phyloP scores from a whole-genome alignment of 2,888 invertebrate species.

The Omphaloscelis lunosa region DNA sequence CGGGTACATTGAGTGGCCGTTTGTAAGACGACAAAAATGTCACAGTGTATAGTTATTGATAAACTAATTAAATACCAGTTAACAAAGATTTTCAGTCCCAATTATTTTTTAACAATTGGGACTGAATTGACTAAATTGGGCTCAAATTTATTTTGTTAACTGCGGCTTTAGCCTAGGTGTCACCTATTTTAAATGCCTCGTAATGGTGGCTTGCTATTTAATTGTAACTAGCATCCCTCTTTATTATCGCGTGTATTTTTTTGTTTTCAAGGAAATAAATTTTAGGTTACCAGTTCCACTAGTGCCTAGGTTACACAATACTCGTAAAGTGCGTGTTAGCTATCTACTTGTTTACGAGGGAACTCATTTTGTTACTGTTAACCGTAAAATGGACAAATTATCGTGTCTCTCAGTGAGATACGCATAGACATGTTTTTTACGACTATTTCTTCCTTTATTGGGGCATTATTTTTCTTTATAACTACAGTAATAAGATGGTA shows the following conservation, averaged over 20 bases:
- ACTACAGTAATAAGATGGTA: neutral
- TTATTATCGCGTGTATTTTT: constrained; percentile 23
- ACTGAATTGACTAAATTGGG: no score
- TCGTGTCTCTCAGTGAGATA: constrained; percentile 26
- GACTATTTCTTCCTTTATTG: constrained; percentile 22
- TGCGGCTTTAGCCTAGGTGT: neutral
- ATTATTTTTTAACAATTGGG: no score
- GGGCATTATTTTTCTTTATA: neutral
- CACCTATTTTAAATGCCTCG: neutral
- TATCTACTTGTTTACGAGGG: constrained; percentile 56
- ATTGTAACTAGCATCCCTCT: neutral
- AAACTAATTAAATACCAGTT: no score
- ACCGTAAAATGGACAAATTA: constrained; percentile 52
- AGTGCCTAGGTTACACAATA: constrained; percentile 30
- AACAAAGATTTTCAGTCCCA: no score
- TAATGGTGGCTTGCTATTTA: no score
- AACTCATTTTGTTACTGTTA: constrained; percentile 15
- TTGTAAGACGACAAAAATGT: no score
- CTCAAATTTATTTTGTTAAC: neutral
- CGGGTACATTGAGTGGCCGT: no score
- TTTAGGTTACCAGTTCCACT: constrained; percentile 19
- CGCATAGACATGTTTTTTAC: constrained; percentile 46
- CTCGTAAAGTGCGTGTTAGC: constrained; percentile 53
- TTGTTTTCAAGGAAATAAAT: constrained; percentile 32
- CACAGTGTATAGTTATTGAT: no score